Evolutionary conservation across 2,113 vertebrate genomes (phyloP), one percentile per base, ranked within the genome.

Genomic region (Centropus bengalensis): DNA sequence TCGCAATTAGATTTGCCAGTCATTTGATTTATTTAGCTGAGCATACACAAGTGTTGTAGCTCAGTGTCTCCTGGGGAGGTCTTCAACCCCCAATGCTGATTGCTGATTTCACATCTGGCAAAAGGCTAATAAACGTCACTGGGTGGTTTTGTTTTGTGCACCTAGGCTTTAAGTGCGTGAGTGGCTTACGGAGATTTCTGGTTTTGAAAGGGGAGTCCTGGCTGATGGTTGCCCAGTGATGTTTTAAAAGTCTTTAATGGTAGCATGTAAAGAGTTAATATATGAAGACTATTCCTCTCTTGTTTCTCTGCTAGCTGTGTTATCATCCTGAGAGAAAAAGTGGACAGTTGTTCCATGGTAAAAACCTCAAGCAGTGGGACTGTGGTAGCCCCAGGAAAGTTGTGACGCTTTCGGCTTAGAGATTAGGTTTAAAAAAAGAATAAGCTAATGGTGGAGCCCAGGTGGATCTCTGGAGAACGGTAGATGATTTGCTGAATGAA

Each of bases 331-430:
- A 62, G 27, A 1, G 3, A 56, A 62, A 88, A 17, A 3, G 2
- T 0, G 0, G 8, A 24, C n/a, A 17, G 10, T 47, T 58, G 36
- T 42, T 49, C 0, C 0, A 9, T 49, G 42, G 51, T 14, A 7
- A 47, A 47, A 24, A 19, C 2, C 1, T 17, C 1, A 20, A 40
- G 45, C 32, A 33, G 28, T 2, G 26, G 47, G n/a, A 36, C 36
- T 5, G 2, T 4, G 4, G 17, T 42, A 27, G 20, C 6, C 33
- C 26, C 3, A 2, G 45, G n/a, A 42, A 69, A n/a, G 11, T 26
- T 44, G 17, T 8, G 23, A 58, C 19, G 33, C 33, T 68, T 66
- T 32, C 79, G 59, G 27, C 9, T 62, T 21, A 49, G 19, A 5
- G 27, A 7, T 42, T 7, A 15, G 10, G 10, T 51, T 44, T 58